Conservation (phyloP, 1,140 invertebrate species). For the Vanessa atalanta region DNA sequence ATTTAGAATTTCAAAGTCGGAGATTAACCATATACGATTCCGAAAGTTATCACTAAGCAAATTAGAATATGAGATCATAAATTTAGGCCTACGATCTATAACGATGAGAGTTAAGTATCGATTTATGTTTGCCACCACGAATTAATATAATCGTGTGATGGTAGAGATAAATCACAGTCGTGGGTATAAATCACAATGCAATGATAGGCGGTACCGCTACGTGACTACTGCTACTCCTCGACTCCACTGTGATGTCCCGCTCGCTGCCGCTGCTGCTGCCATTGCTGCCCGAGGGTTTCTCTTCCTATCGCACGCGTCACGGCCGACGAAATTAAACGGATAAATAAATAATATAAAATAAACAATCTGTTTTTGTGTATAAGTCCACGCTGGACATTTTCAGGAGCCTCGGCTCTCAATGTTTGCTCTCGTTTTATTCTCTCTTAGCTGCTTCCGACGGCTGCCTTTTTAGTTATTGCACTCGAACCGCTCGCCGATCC, state of each 20-base stretch:
- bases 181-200: slow-evolving; percentile 73
- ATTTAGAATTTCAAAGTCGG: slow-evolving; percentile 76
- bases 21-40: slow-evolving; percentile 68
- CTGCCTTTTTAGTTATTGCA: slow-evolving; percentile 68
- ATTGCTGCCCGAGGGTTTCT: slow-evolving; percentile 31
- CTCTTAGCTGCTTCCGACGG: slow-evolving; percentile 66
- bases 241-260: slow-evolving; percentile 14
- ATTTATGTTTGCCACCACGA: slow-evolving; percentile 76
- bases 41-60: slow-evolving; percentile 78
- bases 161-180: slow-evolving; percentile 76
- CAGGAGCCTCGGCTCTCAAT: background rate
- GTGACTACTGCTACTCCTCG: slow-evolving; percentile 57
- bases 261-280: background rate
- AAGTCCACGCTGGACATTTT: slow-evolving; percentile 57
- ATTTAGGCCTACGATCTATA: slow-evolving; percentile 79
- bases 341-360: slow-evolving; percentile 71
- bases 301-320: slow-evolving; percentile 37
- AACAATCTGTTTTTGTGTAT: slow-evolving; percentile 52
- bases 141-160: slow-evolving; percentile 66
- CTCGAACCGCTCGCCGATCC: slow-evolving; percentile 59
- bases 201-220: slow-evolving; percentile 76
- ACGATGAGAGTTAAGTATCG: slow-evolving; percentile 73
- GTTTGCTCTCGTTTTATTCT: slow-evolving; percentile 20
- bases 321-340: slow-evolving; percentile 57
- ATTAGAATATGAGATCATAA: slow-evolving; percentile 81